A percentile compares a stretch with the other conserved stretches of the same genome.
These are phyloP conservation scores for Megamerina dolium DNA, from an alignment of 2,888 invertebrate species.

Conservation along the genomic window DNA sequence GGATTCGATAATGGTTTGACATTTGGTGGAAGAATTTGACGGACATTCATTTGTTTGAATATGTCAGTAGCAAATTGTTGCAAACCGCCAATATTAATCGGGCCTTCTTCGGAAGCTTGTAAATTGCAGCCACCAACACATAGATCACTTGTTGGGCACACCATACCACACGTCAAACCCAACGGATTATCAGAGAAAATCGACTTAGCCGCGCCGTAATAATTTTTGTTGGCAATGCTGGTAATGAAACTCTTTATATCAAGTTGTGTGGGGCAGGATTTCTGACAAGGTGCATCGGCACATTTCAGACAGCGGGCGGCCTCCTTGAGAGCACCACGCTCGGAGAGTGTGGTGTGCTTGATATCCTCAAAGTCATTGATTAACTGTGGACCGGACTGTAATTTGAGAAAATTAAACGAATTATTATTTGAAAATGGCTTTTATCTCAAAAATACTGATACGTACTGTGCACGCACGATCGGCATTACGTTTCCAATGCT, in stretches of 20 bases:
- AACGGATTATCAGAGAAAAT: slow-evolving; percentile 97
- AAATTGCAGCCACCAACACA: slow-evolving; percentile 98
- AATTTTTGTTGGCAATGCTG: slow-evolving; percentile 95
- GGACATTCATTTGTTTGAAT: slow-evolving; percentile 90
- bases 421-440: too few relatives aligned
- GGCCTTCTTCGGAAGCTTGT: slow-evolving; percentile 92
- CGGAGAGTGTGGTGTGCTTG: slow-evolving; percentile 94
- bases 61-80: slow-evolving; percentile 97
- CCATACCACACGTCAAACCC: slow-evolving; percentile 95
- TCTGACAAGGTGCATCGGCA: slow-evolving; percentile 96
- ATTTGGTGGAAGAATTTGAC: slow-evolving; percentile 75
- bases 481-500: slow-evolving; percentile 91
- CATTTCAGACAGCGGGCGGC: slow-evolving; percentile 86
- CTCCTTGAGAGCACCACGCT: slow-evolving; percentile 87
- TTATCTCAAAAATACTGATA: too few relatives aligned
- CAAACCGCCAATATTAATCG: slow-evolving; percentile 96
- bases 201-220: slow-evolving; percentile 93
- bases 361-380: slow-evolving; percentile 93
- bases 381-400: slow-evolving; percentile 57
- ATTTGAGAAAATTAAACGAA: too few relatives aligned
- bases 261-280: slow-evolving; percentile 96
- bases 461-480: slow-evolving; percentile 79
- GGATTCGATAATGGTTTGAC: slow-evolving; percentile 51
- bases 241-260: slow-evolving; percentile 96
- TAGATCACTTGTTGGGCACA: slow-evolving; percentile 96